These are phyloP conservation scores for Araneus ventricosus DNA, from an alignment of 1,140 invertebrate genomes.

Conservation along the genomic window DNA sequence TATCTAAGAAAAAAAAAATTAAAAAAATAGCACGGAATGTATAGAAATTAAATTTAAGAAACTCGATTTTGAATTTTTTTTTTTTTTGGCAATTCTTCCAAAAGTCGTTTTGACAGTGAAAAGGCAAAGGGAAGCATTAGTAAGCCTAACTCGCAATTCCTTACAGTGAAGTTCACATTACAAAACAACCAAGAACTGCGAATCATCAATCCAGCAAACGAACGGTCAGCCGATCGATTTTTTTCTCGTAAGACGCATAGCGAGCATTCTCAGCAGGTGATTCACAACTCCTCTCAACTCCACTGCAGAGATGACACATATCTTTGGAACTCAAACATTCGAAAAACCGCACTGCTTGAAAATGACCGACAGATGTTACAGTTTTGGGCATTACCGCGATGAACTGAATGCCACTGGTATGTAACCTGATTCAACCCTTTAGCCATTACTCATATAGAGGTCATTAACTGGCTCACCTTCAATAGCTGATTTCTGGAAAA, in stretches of 20 bases:
- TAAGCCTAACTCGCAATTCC: too few relatives aligned
- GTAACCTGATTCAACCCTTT: not conserved
- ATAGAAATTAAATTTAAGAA: too few relatives aligned
- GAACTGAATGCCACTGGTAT: not conserved
- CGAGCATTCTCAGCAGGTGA: not conserved
- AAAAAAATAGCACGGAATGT: too few relatives aligned
- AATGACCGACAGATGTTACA: not conserved
- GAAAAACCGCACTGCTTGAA: not conserved
- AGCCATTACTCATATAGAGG: not conserved
- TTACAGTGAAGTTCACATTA: too few relatives aligned
- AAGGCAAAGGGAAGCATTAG: too few relatives aligned
- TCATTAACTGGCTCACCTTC: not conserved
- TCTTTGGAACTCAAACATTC: not conserved
- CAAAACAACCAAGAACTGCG: too few relatives aligned
- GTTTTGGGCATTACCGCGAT: not conserved
- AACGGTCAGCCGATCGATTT: slow-evolving; percentile 1
- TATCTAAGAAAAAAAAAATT: too few relatives aligned
- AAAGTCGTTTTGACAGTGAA: too few relatives aligned
- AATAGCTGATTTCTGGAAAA: not conserved
- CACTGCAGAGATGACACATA: not conserved
- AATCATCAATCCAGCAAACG: too few relatives aligned
- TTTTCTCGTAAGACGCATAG: not conserved
- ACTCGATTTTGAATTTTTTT: too few relatives aligned
- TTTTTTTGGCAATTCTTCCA: too few relatives aligned
- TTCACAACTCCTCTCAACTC: not conserved